A percentile compares a stretch with the other conserved stretches of the same genome.
Conservation (phyloP, 2,113 vertebrate genomes). For the Potamarius usumacintae region DNA sequence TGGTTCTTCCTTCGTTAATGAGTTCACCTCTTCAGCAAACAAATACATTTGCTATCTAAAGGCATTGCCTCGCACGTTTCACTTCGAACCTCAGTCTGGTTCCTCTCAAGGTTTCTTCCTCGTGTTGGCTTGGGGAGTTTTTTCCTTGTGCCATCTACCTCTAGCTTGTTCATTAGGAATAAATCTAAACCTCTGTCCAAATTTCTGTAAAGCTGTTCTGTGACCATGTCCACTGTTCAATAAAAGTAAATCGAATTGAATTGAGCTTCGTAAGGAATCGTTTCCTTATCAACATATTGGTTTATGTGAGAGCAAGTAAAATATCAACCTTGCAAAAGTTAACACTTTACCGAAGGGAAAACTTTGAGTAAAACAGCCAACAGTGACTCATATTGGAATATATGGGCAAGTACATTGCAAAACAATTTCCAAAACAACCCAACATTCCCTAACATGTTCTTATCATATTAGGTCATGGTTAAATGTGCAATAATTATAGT, state of each 20-base stretch:
- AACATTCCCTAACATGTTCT: background rate
- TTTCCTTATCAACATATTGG: background rate
- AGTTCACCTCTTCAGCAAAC: background rate
- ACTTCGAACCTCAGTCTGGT: background rate
- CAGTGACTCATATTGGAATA: background rate
- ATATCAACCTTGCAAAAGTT: background rate
- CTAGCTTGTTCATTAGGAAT: background rate
- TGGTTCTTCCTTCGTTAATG: background rate
- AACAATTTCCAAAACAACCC: background rate
- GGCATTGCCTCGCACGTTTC: background rate
- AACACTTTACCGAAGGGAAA: background rate
- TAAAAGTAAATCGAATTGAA: background rate
- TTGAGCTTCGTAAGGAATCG: background rate
- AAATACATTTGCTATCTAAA: background rate
- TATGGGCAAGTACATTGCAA: background rate
- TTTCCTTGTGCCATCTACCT: background rate
- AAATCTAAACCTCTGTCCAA: background rate
- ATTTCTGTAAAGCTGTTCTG: background rate
- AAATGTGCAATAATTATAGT: background rate
- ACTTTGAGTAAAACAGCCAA: background rate
- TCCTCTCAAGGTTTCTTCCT: background rate
- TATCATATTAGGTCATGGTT: background rate
- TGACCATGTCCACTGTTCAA: background rate
- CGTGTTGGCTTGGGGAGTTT: background rate
- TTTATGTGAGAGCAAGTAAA: background rate